These are phyloP conservation scores for Drosophila takahashii DNA, from an alignment of 1,140 invertebrate genomes.

Conservation along the genomic window DNA sequence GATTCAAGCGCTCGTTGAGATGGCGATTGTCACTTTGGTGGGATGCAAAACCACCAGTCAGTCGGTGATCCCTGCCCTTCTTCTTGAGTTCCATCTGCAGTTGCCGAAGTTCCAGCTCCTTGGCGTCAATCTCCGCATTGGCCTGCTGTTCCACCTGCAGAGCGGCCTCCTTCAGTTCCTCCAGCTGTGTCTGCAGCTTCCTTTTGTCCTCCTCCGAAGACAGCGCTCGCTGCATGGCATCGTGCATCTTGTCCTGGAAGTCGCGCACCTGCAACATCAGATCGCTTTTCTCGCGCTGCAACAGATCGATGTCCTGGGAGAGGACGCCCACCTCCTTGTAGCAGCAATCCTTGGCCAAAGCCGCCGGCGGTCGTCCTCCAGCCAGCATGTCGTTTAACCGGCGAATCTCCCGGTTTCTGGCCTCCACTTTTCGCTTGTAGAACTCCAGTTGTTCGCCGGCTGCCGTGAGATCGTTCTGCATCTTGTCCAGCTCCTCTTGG, in stretches of 20 bases:
- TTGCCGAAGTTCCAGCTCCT: slow-evolving; percentile 59
- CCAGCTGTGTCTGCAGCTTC: slow-evolving; percentile 87
- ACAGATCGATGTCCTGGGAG: slow-evolving; percentile 85
- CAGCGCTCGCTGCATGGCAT: slow-evolving; percentile 88
- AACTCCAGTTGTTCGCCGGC: slow-evolving; percentile 67
- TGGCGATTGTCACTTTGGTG: slow-evolving; percentile 55
- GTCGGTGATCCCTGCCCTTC: slow-evolving; percentile 13
- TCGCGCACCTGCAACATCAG: slow-evolving; percentile 87
- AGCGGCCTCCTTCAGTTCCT: slow-evolving; percentile 87
- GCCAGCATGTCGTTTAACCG: slow-evolving; percentile 86
- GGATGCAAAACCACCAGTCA: slow-evolving; percentile 9
- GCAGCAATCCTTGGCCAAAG: slow-evolving; percentile 86
- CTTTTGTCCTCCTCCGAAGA: slow-evolving; percentile 87
- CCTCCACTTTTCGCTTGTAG: slow-evolving; percentile 73
- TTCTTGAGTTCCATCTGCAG: slow-evolving; percentile 50
- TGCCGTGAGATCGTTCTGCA: slow-evolving; percentile 64
- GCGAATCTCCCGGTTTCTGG: slow-evolving; percentile 87
- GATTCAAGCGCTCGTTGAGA: slow-evolving; percentile 65
- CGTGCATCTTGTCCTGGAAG: slow-evolving; percentile 87
- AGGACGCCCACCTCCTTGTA: slow-evolving; percentile 85
- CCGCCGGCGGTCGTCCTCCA: slow-evolving; percentile 86
- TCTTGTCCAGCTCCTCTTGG: slow-evolving; percentile 62
- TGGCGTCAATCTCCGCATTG: slow-evolving; percentile 74
- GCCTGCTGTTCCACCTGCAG: slow-evolving; percentile 87
- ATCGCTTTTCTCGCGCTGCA: slow-evolving; percentile 86